Percentiles rank a stretch among this genome's conserved stretches.
These are phyloP conservation scores for Microcebus ravelobensis DNA, from an alignment of 2,113 vertebrate genomes.

Conservation along the genomic window DNA sequence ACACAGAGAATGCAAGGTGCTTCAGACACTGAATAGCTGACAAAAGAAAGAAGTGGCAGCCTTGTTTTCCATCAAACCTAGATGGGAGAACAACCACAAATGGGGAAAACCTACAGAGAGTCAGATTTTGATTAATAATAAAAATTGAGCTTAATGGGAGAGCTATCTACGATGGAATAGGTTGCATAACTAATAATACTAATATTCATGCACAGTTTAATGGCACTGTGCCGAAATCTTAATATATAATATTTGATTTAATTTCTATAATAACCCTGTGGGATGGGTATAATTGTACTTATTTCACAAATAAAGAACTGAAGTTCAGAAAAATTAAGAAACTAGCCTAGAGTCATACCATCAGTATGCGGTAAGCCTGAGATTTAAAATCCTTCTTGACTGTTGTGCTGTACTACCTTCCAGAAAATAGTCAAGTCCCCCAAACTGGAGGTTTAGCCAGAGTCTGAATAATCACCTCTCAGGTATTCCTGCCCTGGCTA, in stretches of 20 bases:
- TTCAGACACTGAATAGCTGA: neutral
- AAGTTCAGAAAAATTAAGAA: neutral
- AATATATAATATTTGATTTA: neutral
- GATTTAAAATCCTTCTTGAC: neutral
- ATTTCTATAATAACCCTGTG: neutral
- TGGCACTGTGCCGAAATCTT: neutral
- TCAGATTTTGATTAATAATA: neutral
- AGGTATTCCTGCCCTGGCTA: neutral
- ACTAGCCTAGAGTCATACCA: neutral
- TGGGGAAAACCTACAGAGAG: neutral
- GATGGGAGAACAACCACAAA: neutral
- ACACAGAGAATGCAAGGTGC: neutral
- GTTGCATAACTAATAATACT: neutral
- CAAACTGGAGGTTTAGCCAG: neutral
- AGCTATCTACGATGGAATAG: neutral
- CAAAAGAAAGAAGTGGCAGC: neutral
- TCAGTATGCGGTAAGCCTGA: neutral
- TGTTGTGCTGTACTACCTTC: neutral
- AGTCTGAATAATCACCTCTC: neutral
- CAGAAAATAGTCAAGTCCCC: neutral
- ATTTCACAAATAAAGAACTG: neutral
- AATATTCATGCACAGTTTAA: neutral
- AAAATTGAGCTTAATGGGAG: constrained; percentile 2
- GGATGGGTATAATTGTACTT: neutral
- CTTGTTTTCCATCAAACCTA: neutral